Evolutionary conservation across 2,888 invertebrate species (phyloP).

Genomic region (Siphlonurus alternatus): DNA sequence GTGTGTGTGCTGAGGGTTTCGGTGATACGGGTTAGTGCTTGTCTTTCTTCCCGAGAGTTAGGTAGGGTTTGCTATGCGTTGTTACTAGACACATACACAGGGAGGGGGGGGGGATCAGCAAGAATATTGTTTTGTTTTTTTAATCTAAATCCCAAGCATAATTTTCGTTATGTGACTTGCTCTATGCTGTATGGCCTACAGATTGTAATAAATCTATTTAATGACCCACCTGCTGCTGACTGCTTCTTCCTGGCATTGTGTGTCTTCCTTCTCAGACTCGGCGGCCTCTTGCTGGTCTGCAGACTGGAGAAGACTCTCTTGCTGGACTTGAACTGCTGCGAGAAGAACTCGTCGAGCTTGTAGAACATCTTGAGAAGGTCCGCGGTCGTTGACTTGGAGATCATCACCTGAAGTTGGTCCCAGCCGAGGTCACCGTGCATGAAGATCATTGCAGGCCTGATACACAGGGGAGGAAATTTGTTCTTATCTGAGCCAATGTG

Average conservation of each 20-base stretch:
- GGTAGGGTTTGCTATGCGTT: too few relatives aligned
- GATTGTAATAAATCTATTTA: too few relatives aligned
- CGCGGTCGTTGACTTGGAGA: constrained; percentile 91
- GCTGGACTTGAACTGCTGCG: constrained; percentile 92
- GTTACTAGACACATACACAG: too few relatives aligned
- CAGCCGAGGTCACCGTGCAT: constrained; percentile 84
- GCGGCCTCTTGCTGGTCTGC: constrained; percentile 29
- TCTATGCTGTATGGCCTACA: too few relatives aligned
- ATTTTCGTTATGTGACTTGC: too few relatives aligned
- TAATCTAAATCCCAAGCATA: too few relatives aligned
- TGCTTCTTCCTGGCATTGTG: not conserved
- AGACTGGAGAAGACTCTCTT: constrained; percentile 73
- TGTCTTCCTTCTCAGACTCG: constrained; percentile 9
- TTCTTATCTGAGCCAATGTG: not conserved
- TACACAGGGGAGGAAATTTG: constrained; percentile 7
- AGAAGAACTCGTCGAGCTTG: constrained; percentile 94
- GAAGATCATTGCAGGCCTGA: constrained; percentile 71
- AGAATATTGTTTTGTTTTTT: too few relatives aligned
- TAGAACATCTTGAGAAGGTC: constrained; percentile 94
- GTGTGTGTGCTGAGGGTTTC: too few relatives aligned
- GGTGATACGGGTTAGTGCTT: too few relatives aligned
- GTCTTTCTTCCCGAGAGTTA: too few relatives aligned
- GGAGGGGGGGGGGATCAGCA: too few relatives aligned
- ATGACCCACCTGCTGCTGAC: not conserved
- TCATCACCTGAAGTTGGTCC: constrained; percentile 94